These are phyloP conservation scores for Numenius phaeopus DNA, from an alignment of 2,797 vertebrate species.

Conservation along the genomic window DNA sequence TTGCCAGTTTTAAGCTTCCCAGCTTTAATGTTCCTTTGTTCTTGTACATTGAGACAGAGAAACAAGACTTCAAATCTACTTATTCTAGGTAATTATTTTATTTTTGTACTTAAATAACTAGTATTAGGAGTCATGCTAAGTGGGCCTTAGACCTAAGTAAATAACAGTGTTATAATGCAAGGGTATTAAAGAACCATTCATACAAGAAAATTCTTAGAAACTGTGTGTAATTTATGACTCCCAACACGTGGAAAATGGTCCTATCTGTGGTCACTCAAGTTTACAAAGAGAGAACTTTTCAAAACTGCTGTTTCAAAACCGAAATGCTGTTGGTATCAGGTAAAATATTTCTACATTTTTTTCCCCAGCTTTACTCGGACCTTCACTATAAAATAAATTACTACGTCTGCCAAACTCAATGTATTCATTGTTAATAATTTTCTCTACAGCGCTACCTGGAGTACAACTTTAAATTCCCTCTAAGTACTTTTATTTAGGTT, in stretches of 20 bases:
- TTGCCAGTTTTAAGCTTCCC: not conserved
- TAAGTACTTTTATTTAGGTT: not conserved
- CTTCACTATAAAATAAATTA: not conserved
- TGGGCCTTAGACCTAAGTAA: not conserved
- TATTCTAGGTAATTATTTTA: not conserved
- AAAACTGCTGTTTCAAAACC: conserved; percentile 1
- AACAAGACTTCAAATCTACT: not conserved
- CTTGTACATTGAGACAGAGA: not conserved
- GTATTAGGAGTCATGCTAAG: not conserved
- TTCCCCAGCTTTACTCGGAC: not conserved
- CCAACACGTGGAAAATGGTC: not conserved
- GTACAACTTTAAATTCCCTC: not conserved
- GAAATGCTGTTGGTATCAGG: not conserved
- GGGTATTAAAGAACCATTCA: not conserved
- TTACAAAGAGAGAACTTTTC: not conserved
- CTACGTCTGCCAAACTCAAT: not conserved
- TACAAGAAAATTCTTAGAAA: not conserved
- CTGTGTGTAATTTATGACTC: not conserved
- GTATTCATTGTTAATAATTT: not conserved
- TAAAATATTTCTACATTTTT: not conserved
- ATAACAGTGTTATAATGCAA: not conserved
- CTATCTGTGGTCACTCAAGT: not conserved
- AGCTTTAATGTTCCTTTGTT: not conserved
- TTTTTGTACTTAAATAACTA: not conserved
- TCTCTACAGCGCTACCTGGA: not conserved